phyloP scores from a whole-genome alignment of 1,140 invertebrate species.

The Caenorhabditis latens region DNA sequence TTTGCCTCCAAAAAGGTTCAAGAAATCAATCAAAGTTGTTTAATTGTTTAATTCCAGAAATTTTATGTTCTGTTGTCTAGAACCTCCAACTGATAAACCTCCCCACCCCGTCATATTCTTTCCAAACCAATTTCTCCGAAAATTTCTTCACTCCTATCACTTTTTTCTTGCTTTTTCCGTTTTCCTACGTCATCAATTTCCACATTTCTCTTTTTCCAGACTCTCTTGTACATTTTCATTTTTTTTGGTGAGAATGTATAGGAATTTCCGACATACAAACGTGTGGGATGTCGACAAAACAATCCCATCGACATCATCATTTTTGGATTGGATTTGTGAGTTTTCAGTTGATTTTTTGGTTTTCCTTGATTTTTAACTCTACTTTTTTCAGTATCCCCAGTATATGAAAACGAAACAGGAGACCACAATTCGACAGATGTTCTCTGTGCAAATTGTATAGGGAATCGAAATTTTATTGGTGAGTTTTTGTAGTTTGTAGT shows the following conservation, averaged over 20 bases:
- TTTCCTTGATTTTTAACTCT: not conserved
- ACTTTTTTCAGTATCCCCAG: slow-evolving; percentile 14
- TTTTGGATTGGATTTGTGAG: slow-evolving; percentile 42
- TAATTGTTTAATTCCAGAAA: not conserved
- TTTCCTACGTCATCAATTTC: not conserved
- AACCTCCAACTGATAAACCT: not conserved
- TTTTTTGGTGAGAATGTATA: not conserved
- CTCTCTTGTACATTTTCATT: not conserved
- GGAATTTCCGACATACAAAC: not conserved
- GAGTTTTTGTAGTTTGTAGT: not conserved
- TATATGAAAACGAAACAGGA: slow-evolving; percentile 35
- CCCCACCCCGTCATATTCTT: not conserved
- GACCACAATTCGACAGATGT: slow-evolving; percentile 48
- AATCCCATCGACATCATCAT: slow-evolving; percentile 27
- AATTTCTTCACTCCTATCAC: not conserved
- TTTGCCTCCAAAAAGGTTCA: not conserved
- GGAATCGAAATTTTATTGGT: slow-evolving; percentile 13
- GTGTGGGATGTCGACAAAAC: not conserved
- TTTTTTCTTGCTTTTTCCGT: not conserved
- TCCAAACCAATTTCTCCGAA: no score
- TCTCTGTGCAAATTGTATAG: slow-evolving; percentile 53
- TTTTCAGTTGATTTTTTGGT: not conserved
- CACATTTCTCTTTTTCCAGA: not conserved
- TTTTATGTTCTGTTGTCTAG: slow-evolving; percentile 9
- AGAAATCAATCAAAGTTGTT: not conserved